Evolutionary conservation across 53 echinoderm and acorn worm species (phyloP), one percentile per base, ranked within the genome.

Genomic region (Actinopyga echinites): DNA sequence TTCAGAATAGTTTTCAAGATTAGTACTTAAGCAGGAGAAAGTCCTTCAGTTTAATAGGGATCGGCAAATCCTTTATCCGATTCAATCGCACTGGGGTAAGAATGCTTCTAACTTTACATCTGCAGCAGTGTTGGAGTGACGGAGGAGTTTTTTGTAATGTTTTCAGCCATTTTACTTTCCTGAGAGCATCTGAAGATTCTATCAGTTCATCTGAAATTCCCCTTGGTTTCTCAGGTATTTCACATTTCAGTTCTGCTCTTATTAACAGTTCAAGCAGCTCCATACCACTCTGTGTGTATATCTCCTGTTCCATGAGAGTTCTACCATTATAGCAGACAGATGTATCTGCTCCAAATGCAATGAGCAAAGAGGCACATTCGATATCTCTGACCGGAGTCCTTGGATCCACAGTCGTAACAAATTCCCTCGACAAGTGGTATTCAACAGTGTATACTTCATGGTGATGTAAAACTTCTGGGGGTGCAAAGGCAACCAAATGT

Each of bases 301-400:
- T 85, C 56, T 96, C 96, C 34, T 96, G 91, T 71, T 96, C 89
- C 20, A 93, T 87, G 11, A 96, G 61, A 23, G 91, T 91, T 53
- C 79, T 38, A 19, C 83, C 90, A 28, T 89, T 86, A 55, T 89
- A 91, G 30, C 85, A 82, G 56, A 96, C 68, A 53, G 89, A 38
- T 34, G 87, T 85, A 54, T 96, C 88, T 1, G 96, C 96, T 15
- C 96, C 96, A 40, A 91, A 83, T 52, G 69, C 87, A 12, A 96
- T 84, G 54, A 93, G 85, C 29, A 91, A 69, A 53, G 82, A 77
- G 32, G 93, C 89, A 54, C 87, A 79, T 4, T 77, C 37, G 3
- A 89, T 77, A 58, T 87, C 85, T 31, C 91, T 86, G 31, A 63
- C 63, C 7, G 73, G 79, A 23, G 66, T 60, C 67, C 69, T 68